Base-by-base conservation (phyloP, 2,888 invertebrate genomes). In the Cataglyphis altisquamis region DNA sequence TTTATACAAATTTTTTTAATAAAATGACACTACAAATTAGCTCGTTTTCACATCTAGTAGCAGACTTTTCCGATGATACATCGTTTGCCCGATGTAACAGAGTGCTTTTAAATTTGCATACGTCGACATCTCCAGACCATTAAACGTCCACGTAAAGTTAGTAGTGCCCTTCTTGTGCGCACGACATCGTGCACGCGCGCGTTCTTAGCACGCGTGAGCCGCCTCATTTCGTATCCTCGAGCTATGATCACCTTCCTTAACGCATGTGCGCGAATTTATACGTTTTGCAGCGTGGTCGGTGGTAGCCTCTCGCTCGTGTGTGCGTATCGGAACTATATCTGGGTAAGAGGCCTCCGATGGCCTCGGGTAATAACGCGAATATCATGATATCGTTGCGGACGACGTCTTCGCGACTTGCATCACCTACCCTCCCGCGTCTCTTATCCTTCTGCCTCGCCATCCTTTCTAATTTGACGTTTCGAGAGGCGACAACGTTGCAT, bases 181-280 rank as follows among this genome's bases (percentile, higher is more conserved):
- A 84, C 86, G 89, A 89, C 87, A 86, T 83, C 67, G 89, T 82
- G 82, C 89, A 90, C 90, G 88, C 89, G 89, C 86, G 83, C 86
- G 82, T 86, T 88, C 89, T 86, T 85, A 66, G 84, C 82, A 72
- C 89, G 84, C 77, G 86, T 89, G 83, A 80, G 85, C 85, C 83
- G 82, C 87, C 83, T 70, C 80, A 57, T 67, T 18, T 67, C 21
- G 36, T n/a, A 4, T 57, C 88, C 85, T 21, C 84, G 41, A 81
- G 89, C 88, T 62, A 83, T 72, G 72, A 81, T 83, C 88, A 73
- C 83, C 89, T 89, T 84, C 83, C 89, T 89, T 84, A 86, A 77
- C 87, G 67, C 83, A 88, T 84, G 87, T 84, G 84, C 84, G 83
- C 73, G 84, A 74, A 81, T 75, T 75, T 80, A 80, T 80, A 72